Evolutionary conservation across 2,888 invertebrate genomes (phyloP).

Genomic region (Monoplex corrugatus): DNA sequence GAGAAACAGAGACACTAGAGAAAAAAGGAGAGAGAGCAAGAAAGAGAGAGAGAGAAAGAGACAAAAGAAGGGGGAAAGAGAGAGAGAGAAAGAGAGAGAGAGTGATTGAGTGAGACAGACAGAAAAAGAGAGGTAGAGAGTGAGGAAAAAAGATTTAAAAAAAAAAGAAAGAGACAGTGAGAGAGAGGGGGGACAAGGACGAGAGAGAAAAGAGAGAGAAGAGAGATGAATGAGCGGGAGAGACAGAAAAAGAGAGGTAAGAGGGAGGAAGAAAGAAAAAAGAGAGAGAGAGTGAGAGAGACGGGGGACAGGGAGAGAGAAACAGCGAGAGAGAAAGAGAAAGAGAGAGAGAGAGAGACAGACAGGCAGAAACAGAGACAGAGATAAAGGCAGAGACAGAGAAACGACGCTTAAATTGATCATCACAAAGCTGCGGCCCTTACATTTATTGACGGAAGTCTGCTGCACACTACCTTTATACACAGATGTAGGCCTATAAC

Average conservation of each 20-base stretch:
- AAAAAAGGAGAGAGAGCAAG: neutral
- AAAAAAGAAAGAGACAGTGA: neutral
- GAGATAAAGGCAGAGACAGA: neutral
- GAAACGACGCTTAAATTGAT: neutral
- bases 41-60: neutral
- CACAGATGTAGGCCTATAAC: neutral
- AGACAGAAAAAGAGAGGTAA: too few species aligned
- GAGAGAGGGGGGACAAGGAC: neutral
- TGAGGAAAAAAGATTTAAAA: neutral
- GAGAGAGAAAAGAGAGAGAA: too few species aligned
- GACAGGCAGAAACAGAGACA: neutral
- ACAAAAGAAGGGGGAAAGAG: neutral
- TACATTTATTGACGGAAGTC: neutral
- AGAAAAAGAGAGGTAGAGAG: neutral
- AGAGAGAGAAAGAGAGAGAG: too few species aligned
- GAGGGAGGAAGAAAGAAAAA: too few species aligned
- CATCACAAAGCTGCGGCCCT: neutral
- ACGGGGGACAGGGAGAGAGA: neutral
- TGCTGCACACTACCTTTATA: neutral
- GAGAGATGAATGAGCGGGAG: too few species aligned
- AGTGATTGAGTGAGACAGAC: too few species aligned
- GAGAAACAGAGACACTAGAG: neutral
- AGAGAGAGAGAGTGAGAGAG: neutral
- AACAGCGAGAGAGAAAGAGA: neutral
- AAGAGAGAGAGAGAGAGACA: neutral